Conservation (phyloP, 2,797 vertebrate species). For the Cyclopterus lumpus region DNA sequence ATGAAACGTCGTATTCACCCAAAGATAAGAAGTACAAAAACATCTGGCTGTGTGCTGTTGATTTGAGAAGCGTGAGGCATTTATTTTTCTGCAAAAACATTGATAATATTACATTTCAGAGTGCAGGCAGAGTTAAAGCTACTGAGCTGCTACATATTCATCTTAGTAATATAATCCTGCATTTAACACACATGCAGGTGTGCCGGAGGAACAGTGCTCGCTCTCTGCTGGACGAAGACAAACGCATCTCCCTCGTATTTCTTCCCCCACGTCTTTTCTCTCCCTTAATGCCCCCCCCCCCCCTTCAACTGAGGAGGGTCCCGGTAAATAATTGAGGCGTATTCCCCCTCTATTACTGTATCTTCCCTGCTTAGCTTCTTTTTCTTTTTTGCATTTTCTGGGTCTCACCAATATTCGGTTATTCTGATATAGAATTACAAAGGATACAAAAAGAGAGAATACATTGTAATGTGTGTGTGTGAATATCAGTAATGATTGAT, state of each 20-base stretch:
- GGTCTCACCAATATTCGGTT: conserved; percentile 17
- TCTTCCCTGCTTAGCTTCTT: conserved; percentile 21
- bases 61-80: conserved; percentile 10
- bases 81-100: not conserved
- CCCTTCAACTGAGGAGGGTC: conserved; percentile 53
- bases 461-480: not conserved
- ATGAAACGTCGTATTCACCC: not conserved
- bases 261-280: conserved; percentile 54
- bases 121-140: conserved; percentile 4
- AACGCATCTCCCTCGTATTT: conserved; percentile 52
- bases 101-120: not conserved
- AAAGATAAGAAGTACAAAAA: not conserved
- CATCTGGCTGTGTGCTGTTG: not conserved
- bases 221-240: conserved; percentile 47
- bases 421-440: not conserved
- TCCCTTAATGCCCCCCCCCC: conserved; percentile 65
- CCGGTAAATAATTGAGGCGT: conserved; percentile 79
- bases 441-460: not conserved
- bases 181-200: conserved; percentile 47
- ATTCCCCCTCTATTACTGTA: conserved; percentile 43
- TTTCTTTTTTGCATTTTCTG: conserved; percentile 4
- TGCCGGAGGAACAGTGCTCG: conserved; percentile 20
- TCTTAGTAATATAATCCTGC: conserved; percentile 16
- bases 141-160: conserved; percentile 16
- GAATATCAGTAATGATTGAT: not conserved